A percentile compares a stretch with the other conserved stretches of the same genome.
Evolutionary conservation across 2,797 vertebrate species (phyloP).

Genomic region (Gastrophryne carolinensis): DNA sequence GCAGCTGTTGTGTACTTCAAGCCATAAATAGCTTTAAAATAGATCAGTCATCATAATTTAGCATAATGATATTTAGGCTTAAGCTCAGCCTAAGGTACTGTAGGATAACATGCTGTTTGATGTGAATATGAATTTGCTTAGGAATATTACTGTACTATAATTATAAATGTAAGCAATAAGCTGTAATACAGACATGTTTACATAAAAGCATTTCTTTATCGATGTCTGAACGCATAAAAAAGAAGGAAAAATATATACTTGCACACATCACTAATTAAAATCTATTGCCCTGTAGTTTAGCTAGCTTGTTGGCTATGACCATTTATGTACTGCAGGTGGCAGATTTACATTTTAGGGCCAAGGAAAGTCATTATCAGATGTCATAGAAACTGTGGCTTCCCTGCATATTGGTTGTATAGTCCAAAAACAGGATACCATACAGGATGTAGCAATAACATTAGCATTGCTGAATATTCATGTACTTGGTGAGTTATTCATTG

Average conservation of each 20-base stretch:
- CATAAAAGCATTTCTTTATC: too few relatives aligned
- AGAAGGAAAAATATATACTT: too few relatives aligned
- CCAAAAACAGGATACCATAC: not conserved
- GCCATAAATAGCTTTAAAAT: not conserved
- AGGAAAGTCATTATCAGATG: not conserved
- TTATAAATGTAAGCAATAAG: not conserved
- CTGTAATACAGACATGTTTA: not conserved
- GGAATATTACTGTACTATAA: not conserved
- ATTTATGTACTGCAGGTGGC: too few relatives aligned
- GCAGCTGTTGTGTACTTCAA: conserved; percentile 13
- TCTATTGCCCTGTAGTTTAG: too few relatives aligned
- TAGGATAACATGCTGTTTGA: not conserved
- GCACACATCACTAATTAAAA: too few relatives aligned
- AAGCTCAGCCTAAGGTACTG: not conserved
- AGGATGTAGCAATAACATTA: not conserved
- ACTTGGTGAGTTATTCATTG: not conserved
- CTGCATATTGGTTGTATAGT: not conserved
- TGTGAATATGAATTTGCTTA: not conserved
- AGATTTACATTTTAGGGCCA: too few relatives aligned
- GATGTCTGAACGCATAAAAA: too few relatives aligned
- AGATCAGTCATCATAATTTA: not conserved
- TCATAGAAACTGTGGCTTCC: not conserved
- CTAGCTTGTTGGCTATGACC: too few relatives aligned
- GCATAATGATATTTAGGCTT: conserved; percentile 9
- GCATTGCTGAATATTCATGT: conserved; percentile 2